Base-by-base conservation (phyloP, 1,140 invertebrate genomes). In the Drosophila ananassae region DNA sequence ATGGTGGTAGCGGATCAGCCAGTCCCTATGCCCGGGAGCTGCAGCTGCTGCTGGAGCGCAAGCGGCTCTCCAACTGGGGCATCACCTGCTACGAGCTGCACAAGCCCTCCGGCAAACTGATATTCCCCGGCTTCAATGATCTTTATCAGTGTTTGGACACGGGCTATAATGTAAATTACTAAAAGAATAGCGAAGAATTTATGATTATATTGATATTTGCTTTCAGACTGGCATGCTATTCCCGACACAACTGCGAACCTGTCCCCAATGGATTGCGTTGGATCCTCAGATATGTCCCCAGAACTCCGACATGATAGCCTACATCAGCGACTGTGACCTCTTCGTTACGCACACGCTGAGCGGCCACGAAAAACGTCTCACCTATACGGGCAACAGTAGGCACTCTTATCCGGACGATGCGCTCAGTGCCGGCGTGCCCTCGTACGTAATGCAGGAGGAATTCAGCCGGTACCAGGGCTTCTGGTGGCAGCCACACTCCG, bases 361-460 rank as follows among this genome's bases (percentile, higher is more conserved):
- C 37, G 96, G 96, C 78, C 94, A 93, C 58, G 94, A 94, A 47
- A 93, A 94, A 84, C 92, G 97, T 77, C 93, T 98, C 4, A 98
- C 97, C 4, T 96, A 95, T 92, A 95, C 96, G 0, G 96, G 96
- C 77, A 96, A 95, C 93, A 96, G 96, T 77, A 93, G 94, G 50
- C 92, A 92, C 79, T 91, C 63, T 53, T 93, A 98, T 69, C 93
- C 94, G 1, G 96, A 97, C 77, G 97, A 98, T 92, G 97, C 97
- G 1, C 90, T 97, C 0, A 97, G 96, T 87, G 97, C 98, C 2
- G 98, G 98, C 1, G 95, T 98, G 28, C 98, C 98, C 0, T 98
- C 97, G 7, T 99, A 99, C 93, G 97, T 99, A 0, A 98, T 98
- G 92, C 98, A 99, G 93, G 98, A 99, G 93, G 98, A 99, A 93